Evolutionary conservation across 2,888 invertebrate species (phyloP).

Genomic region (Cyclophora albipunctata): DNA sequence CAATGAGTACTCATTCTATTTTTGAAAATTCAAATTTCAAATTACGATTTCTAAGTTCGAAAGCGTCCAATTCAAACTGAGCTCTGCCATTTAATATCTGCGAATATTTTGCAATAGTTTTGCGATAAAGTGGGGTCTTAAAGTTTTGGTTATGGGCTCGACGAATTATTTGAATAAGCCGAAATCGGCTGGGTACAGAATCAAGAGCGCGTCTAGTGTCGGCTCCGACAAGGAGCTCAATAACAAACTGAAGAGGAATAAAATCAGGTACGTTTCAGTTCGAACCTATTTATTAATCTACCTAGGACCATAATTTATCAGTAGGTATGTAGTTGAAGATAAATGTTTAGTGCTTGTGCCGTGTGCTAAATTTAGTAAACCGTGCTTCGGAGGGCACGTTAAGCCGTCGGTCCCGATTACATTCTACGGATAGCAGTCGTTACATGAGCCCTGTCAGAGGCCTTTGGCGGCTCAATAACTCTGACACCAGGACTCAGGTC

Average conservation of each 20-base stretch:
- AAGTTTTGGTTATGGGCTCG: constrained; percentile 45
- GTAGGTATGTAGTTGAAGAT: no score
- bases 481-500: no score
- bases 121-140: constrained; percentile 13
- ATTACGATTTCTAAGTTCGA: background rate
- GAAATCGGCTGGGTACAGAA: constrained; percentile 49
- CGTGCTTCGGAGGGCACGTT: no score
- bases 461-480: no score
- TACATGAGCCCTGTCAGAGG: no score
- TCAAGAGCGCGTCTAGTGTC: constrained; percentile 60
- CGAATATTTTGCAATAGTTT: constrained; percentile 24
- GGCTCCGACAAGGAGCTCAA: constrained; percentile 68
- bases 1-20: background rate
- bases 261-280: constrained; percentile 47
- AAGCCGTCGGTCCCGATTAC: no score
- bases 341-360: no score
- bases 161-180: constrained; percentile 63
- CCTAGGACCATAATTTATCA: no score
- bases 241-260: constrained; percentile 56
- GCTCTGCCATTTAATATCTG: constrained; percentile 22
- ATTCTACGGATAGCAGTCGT: no score
- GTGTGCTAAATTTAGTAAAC: no score
- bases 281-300: no score
- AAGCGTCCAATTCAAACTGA: constrained; percentile 4
- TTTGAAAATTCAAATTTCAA: background rate